Evolutionary conservation across 2,888 invertebrate genomes (phyloP), one percentile per base, ranked within the genome.

Genomic region (Myopa testacea): DNA sequence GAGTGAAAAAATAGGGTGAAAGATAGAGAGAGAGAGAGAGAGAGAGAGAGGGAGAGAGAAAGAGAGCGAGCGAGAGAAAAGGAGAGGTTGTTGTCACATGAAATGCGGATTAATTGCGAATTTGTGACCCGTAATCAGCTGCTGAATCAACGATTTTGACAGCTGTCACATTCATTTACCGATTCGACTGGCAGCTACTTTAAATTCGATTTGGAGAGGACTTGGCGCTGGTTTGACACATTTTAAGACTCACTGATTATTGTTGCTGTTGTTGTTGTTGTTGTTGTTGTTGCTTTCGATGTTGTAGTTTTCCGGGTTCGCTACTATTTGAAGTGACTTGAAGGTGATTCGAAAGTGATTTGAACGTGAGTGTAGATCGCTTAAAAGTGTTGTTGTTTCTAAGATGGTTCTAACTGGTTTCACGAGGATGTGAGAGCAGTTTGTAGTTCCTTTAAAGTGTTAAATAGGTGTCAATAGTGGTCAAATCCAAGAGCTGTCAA

Each of bases 91-190:
- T 26, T 26, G 26, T 26, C 26, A 1, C 26, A 26, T 26, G 58
- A 45, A 68, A 60, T 26, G 40, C 68, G 69, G 69, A 69, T 75
- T 68, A 75, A 60, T 60, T 69, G 69, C 63, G 60, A 69, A 58
- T 60, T 69, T 40, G 75, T 26, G 60, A 68, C 40, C 34, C 34
- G 55, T 60, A 58, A 75, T 75, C 75, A 60, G 68, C 38, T 75
- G 62, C 12, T 73, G 62, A 62, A 40, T 62, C 50, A 50, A 19
- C n/a, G 34, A 50, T 73, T 77, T 65, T 77, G 76, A 77, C 76
- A 77, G 76, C 71, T 77, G 76, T 72, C 76, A 77, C 71, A 77
- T 77, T 34, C 40, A 63, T 70, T 69, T n/a, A n/a, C 3, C 45
- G 45, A 40, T 38, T 73, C 14, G n/a, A 16, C 55, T 34, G 73